Conservation (phyloP, 2,888 invertebrate genomes). For the Bellardia pandia region DNA sequence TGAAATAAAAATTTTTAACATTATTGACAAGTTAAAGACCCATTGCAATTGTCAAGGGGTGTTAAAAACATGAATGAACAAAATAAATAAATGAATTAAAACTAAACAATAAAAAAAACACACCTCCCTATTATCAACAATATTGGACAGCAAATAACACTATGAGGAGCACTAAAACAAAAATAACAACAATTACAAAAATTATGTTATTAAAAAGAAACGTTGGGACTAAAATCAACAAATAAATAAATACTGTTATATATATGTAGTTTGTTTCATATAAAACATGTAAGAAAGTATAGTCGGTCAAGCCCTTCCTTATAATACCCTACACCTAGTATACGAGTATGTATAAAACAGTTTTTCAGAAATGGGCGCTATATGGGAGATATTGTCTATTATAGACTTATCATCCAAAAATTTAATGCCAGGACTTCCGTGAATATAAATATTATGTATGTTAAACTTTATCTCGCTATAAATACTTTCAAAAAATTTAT, state of each 20-base stretch:
- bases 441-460: too few relatives aligned
- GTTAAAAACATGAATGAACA: constrained; percentile 26
- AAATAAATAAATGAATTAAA: neutral
- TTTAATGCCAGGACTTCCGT: too few relatives aligned
- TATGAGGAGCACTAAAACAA: neutral
- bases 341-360: too few relatives aligned
- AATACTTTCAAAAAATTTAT: too few relatives aligned
- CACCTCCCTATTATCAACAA: neutral
- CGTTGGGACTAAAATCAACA: neutral
- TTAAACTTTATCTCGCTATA: too few relatives aligned
- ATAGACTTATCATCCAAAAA: too few relatives aligned
- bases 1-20: constrained; percentile 9
- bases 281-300: too few relatives aligned
- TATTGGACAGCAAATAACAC: neutral
- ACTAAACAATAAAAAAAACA: neutral
- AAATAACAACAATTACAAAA: neutral
- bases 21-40: constrained; percentile 56
- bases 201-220: constrained; percentile 15
- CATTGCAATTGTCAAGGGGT: constrained; percentile 48
- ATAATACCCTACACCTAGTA: too few relatives aligned
- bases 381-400: too few relatives aligned
- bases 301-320: too few relatives aligned
- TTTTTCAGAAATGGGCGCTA: too few relatives aligned
- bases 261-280: too few relatives aligned
- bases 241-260: neutral